phyloP scores from a whole-genome alignment of 2,797 vertebrate genomes.

The Poeciliopsis gracilis region DNA sequence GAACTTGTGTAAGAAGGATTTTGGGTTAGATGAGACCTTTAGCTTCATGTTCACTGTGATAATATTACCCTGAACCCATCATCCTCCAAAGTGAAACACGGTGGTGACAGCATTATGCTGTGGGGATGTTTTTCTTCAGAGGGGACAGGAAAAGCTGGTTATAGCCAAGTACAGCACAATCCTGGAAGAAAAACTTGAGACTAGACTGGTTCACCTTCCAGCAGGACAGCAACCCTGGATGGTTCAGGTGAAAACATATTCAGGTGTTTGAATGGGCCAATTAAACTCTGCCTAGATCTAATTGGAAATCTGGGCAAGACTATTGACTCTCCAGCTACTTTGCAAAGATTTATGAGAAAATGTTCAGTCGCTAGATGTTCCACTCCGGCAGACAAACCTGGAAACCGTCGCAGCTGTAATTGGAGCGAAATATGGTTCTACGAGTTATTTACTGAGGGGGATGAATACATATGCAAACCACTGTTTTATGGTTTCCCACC shows the following conservation, averaged over 20 bases:
- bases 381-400: not conserved
- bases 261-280: not conserved
- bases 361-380: not conserved
- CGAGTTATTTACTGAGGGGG: not conserved
- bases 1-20: not conserved
- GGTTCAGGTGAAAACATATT: not conserved
- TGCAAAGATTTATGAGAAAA: not conserved
- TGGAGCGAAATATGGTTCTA: not conserved
- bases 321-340: not conserved
- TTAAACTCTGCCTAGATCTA: not conserved
- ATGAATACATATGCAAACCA: not conserved
- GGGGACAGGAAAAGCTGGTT: not conserved
- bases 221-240: not conserved
- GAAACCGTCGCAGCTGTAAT: not conserved
- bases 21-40: not conserved
- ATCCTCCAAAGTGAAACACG: not conserved
- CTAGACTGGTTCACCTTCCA: not conserved
- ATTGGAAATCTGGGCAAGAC: not conserved
- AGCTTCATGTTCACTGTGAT: not conserved
- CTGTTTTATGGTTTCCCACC: not conserved
- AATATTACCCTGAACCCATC: not conserved
- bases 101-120: not conserved
- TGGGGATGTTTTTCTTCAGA: not conserved
- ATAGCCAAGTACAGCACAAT: not conserved
- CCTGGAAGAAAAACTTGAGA: not conserved